Evolutionary conservation across 2,888 invertebrate species (phyloP).

Genomic region (Drosophila nr. fundita): DNA sequence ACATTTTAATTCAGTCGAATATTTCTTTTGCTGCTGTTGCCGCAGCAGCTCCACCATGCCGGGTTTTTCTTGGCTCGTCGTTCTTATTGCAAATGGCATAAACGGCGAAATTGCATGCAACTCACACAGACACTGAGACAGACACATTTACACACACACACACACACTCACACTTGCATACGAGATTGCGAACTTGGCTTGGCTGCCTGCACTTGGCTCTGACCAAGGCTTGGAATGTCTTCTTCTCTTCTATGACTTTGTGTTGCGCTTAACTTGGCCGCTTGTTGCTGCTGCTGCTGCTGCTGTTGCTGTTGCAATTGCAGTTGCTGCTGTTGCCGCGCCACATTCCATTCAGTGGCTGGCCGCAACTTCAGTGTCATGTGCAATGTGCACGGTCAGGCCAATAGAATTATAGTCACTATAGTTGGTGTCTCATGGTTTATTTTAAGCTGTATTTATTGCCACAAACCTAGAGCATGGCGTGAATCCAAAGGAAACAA

Average conservation of each 20-base stretch:
- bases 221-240: slow-evolving; percentile 61
- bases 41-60: slow-evolving; percentile 19
- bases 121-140: slow-evolving; percentile 36
- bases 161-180: slow-evolving; percentile 5
- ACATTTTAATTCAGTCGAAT: slow-evolving; percentile 82
- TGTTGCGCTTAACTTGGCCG: slow-evolving; percentile 64
- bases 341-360: slow-evolving; percentile 46
- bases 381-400: slow-evolving; percentile 31
- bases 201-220: slow-evolving; percentile 53
- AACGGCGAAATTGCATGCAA: slow-evolving; percentile 71
- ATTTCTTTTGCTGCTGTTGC: slow-evolving; percentile 54
- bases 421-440: slow-evolving; percentile 58
- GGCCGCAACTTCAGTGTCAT: slow-evolving; percentile 35
- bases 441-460: slow-evolving; percentile 73
- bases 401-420: slow-evolving; percentile 70
- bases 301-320: slow-evolving; percentile 23
- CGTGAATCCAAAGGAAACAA: slow-evolving; percentile 8
- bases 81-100: slow-evolving; percentile 70
- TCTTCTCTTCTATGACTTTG: slow-evolving; percentile 60
- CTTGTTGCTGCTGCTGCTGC: slow-evolving; percentile 25
- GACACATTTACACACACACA: slow-evolving; percentile 5
- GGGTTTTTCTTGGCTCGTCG: slow-evolving; percentile 37
- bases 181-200: slow-evolving; percentile 36
- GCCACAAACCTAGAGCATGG: slow-evolving; percentile 30
- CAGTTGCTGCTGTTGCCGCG: slow-evolving; percentile 40